These are phyloP conservation scores for Apteryx mantelli DNA, from an alignment of 2,113 vertebrate genomes.

Conservation along the genomic window DNA sequence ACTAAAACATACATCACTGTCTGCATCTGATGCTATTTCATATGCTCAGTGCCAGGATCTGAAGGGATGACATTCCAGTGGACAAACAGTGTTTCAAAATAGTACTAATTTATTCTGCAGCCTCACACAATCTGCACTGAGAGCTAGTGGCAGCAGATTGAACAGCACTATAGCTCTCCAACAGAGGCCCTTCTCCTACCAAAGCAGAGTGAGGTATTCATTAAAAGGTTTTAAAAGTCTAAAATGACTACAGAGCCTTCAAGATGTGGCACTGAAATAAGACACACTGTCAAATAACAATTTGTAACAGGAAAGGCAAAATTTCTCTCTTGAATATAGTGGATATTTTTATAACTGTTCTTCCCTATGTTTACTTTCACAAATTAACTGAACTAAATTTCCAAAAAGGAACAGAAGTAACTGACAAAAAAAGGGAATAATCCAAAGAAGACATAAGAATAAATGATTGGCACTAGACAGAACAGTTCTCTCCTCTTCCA, in stretches of 20 bases:
- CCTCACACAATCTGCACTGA: slow-evolving; percentile 10
- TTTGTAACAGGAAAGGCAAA: slow-evolving; percentile 19
- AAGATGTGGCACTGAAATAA: slow-evolving; percentile 45
- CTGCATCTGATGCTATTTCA: neutral
- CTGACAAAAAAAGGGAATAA: neutral
- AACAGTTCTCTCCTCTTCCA: neutral
- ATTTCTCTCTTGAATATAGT: slow-evolving; percentile 8
- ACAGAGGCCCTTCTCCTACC: slow-evolving; percentile 27
- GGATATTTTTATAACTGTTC: neutral
- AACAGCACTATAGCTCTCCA: slow-evolving; percentile 18
- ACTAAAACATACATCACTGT: slow-evolving; percentile 22
- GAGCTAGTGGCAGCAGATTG: slow-evolving; percentile 44
- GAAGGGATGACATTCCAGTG: slow-evolving; percentile 43
- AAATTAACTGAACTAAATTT: neutral
- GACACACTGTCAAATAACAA: slow-evolving; percentile 33
- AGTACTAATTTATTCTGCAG: slow-evolving; percentile 51
- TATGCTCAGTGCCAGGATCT: neutral
- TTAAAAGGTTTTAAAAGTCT: slow-evolving; percentile 58
- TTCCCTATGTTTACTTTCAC: neutral
- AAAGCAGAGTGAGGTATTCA: slow-evolving; percentile 65
- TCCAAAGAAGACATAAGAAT: neutral
- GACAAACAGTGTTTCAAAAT: slow-evolving; percentile 36
- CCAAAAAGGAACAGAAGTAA: neutral
- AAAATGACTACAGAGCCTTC: slow-evolving; percentile 59
- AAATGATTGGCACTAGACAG: neutral